A percentile compares a stretch with the other conserved stretches of the same genome.
Evolutionary conservation across 2,888 invertebrate genomes (phyloP).

Genomic region (Acanthosepion lycidas): DNA sequence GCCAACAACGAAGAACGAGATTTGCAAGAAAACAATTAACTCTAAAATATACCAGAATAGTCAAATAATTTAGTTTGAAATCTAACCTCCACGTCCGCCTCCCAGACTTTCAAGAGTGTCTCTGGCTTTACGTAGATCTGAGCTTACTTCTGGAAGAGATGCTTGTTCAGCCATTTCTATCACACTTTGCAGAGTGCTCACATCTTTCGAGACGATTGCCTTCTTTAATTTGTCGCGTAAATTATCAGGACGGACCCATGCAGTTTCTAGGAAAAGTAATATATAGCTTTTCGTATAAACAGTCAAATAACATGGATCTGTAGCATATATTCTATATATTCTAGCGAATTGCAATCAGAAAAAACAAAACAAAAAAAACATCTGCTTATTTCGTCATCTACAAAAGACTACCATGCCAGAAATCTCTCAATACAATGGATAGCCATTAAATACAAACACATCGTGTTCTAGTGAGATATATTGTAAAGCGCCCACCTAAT

Average conservation of each 20-base stretch:
- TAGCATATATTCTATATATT: too few species aligned
- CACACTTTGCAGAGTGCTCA: background rate
- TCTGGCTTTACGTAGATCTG: conserved; percentile 36
- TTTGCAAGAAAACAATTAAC: background rate
- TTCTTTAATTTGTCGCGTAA: background rate
- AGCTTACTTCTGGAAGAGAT: background rate
- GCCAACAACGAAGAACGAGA: background rate
- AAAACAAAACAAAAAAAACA: too few species aligned
- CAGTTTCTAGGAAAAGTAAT: background rate
- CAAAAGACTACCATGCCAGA: too few species aligned
- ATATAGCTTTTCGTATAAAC: too few species aligned
- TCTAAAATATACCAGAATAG: background rate
- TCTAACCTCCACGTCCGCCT: conserved; percentile 45
- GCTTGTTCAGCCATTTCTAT: conserved; percentile 10
- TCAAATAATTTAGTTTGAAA: background rate
- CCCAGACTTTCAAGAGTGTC: conserved; percentile 13
- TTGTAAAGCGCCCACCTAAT: background rate
- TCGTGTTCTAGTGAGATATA: too few species aligned
- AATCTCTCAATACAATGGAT: too few species aligned
- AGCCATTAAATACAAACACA: too few species aligned
- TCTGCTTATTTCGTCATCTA: too few species aligned
- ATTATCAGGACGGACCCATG: background rate
- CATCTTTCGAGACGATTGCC: background rate
- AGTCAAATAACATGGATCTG: background rate
- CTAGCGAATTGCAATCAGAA: too few species aligned